Base-by-base conservation (phyloP, 2,888 invertebrate species). In the Callyntrura guangdongensis region DNA sequence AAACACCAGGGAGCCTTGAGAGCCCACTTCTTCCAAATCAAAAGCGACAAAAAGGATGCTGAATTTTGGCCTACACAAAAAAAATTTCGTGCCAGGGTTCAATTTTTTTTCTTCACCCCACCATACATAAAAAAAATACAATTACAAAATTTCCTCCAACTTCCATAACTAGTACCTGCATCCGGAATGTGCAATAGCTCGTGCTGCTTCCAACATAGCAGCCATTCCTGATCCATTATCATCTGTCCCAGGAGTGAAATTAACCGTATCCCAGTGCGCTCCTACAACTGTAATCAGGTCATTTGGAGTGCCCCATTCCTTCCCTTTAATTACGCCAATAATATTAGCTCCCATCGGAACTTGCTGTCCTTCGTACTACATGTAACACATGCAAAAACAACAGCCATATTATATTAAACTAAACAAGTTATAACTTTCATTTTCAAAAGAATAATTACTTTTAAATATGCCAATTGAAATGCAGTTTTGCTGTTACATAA, bases 31-130 rank as follows among this genome's bases (percentile, higher is more conserved):
- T 92, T 95, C 95, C 90, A 94, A 92, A 86, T 95, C 95, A 92
- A 95, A 95, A 0, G 95, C 94, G 4, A 95, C 95, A 89, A 95
- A 95, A 69, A 95, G 94, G n/a, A 95, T 92, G 11, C 94, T 94
- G 88, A 94, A 94, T 67, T 94, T 92, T 12, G 94, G 93, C 45
- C 93, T 93, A 83, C 27, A 92, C 64, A 20, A 4, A 59, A 59
- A 3, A 72, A n/a, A n/a, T n/a, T n/a, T n/a, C n/a, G n/a, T n/a
- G n/a, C n/a, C n/a, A n/a, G n/a, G n/a, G n/a, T n/a, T n/a, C n/a
- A n/a, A n/a, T n/a, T n/a, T n/a, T n/a, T n/a, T n/a, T n/a, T n/a
- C n/a, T n/a, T n/a, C n/a, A n/a, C n/a, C n/a, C n/a, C n/a, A n/a
- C n/a, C n/a, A n/a, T n/a, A n/a, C n/a, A n/a, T n/a, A n/a, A n/a